Evolutionary conservation across 2,113 vertebrate species (phyloP).

Genomic region (Takifugu bimaculatus): DNA sequence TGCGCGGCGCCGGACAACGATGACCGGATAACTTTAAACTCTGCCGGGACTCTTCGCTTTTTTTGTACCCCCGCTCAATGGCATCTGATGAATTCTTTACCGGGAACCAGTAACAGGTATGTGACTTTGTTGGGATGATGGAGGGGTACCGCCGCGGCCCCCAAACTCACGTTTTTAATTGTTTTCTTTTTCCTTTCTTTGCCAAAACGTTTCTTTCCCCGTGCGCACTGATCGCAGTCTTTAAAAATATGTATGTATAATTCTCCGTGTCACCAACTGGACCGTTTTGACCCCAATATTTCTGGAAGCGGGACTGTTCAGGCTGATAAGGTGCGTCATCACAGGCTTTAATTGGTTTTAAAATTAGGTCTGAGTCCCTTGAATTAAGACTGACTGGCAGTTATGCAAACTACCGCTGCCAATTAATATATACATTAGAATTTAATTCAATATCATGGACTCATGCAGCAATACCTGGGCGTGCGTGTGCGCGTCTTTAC

Average conservation of each 20-base stretch:
- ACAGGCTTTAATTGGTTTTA: slow-evolving; percentile 22
- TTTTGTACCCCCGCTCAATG: slow-evolving; percentile 17
- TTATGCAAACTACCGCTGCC: not conserved
- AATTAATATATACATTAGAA: too few relatives aligned
- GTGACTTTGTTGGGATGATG: not conserved
- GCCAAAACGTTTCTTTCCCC: not conserved
- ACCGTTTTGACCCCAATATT: slow-evolving; percentile 24
- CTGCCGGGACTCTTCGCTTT: slow-evolving; percentile 31
- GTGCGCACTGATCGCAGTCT: not conserved
- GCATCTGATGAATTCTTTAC: slow-evolving; percentile 50
- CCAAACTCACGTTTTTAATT: not conserved
- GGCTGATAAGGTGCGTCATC: slow-evolving; percentile 9
- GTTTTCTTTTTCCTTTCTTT: not conserved
- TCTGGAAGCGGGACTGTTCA: slow-evolving; percentile 1
- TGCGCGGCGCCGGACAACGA: slow-evolving; percentile 15
- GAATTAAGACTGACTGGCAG: slow-evolving; percentile 15
- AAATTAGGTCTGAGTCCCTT: not conserved
- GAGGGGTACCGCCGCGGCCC: not conserved
- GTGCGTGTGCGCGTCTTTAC: too few relatives aligned
- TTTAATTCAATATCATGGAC: too few relatives aligned
- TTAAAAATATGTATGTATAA: not conserved
- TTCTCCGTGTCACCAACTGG: not conserved
- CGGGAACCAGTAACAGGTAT: slow-evolving; percentile 60
- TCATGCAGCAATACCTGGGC: too few relatives aligned
- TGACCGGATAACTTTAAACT: slow-evolving; percentile 57